These are phyloP conservation scores for Phalacrocorax carbo DNA, from an alignment of 2,113 vertebrate genomes.

Conservation along the genomic window DNA sequence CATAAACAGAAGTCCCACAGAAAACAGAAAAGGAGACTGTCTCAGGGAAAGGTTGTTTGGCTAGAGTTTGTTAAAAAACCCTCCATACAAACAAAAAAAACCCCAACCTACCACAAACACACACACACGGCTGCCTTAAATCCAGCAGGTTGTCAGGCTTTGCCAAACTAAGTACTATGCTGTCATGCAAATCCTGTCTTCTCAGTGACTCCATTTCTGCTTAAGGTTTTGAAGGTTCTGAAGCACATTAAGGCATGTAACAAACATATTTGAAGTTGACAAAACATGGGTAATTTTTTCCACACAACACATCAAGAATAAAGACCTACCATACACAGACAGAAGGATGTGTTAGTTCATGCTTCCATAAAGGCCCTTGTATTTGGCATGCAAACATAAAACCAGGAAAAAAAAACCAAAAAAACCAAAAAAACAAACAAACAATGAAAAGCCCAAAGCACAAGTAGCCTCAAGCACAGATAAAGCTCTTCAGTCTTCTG, in stretches of 20 bases:
- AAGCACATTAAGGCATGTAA: not conserved
- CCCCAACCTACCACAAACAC: too few species aligned
- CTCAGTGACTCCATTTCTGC: not conserved
- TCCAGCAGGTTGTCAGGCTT: not conserved
- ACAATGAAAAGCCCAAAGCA: not conserved
- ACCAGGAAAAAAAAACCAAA: not conserved
- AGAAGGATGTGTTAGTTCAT: not conserved
- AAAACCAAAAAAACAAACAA: not conserved
- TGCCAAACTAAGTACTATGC: not conserved
- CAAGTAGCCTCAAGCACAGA: not conserved
- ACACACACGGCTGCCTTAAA: not conserved
- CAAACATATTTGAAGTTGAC: not conserved
- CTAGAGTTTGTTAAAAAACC: not conserved
- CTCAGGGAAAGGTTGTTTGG: not conserved
- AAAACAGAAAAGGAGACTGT: not conserved
- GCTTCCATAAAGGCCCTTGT: not conserved
- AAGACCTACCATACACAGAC: not conserved
- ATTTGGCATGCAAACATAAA: not conserved
- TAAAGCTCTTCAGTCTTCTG: not conserved
- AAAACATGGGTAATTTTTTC: not conserved
- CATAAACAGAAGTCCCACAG: not conserved
- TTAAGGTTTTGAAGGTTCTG: not conserved
- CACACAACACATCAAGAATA: not conserved
- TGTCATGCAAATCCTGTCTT: not conserved
- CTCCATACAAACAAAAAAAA: too few species aligned